Conservation (phyloP, 1,140 invertebrate genomes). For the Ephestia elutella region DNA sequence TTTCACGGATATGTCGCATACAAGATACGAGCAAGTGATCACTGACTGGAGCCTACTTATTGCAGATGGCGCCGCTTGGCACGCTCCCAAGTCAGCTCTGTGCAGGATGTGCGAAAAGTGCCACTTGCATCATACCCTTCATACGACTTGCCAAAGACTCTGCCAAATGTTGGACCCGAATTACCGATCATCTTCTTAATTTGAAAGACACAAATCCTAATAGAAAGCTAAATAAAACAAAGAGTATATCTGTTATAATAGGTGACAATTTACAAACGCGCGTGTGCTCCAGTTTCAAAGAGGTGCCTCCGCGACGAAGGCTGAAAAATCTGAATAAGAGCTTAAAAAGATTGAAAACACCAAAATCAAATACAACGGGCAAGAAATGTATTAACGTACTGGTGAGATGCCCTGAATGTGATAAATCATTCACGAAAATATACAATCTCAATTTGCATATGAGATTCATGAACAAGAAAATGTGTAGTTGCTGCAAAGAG, state of each 20-base stretch:
- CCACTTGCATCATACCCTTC: slow-evolving; percentile 20
- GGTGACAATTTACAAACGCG: slow-evolving; percentile 11
- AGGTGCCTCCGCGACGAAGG: background rate
- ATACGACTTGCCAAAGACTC: slow-evolving; percentile 21
- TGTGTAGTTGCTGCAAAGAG: slow-evolving; percentile 21
- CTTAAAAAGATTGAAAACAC: background rate
- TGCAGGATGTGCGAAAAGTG: slow-evolving; percentile 11
- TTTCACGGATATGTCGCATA: too few species aligned
- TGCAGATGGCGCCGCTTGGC: slow-evolving; percentile 29
- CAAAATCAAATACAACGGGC: background rate
- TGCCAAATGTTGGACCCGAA: slow-evolving; percentile 19
- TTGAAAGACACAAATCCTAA: slow-evolving; percentile 6
- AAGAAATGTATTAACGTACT: background rate
- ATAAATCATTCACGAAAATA: slow-evolving; percentile 6
- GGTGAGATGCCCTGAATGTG: slow-evolving; percentile 29
- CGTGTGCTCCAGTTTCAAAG: slow-evolving; percentile 4
- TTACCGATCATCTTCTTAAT: slow-evolving; percentile 12
- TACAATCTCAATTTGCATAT: slow-evolving; percentile 28
- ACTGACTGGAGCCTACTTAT: slow-evolving; percentile 22
- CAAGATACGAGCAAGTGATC: background rate
- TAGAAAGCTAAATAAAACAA: slow-evolving; percentile 9
- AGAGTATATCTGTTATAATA: slow-evolving; percentile 18
- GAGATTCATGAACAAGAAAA: slow-evolving; percentile 14
- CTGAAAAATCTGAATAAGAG: slow-evolving; percentile 5
- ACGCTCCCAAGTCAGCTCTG: slow-evolving; percentile 27